phyloP scores from a whole-genome alignment of 2,888 invertebrate genomes.

The Caenorhabditis angaria region DNA sequence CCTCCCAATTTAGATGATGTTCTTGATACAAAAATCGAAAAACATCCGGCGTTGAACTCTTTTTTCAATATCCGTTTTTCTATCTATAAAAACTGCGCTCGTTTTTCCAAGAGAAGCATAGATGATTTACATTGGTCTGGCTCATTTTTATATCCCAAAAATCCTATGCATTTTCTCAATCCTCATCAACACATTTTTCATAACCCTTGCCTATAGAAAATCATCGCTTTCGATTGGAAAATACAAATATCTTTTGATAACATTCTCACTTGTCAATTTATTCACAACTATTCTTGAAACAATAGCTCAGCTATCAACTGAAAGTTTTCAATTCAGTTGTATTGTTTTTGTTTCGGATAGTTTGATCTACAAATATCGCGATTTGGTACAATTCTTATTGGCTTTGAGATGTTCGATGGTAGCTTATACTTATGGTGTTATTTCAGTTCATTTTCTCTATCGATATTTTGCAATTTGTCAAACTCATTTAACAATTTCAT shows the following conservation, averaged over 20 bases:
- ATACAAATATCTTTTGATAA: constrained; percentile 16
- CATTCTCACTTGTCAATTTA: constrained; percentile 11
- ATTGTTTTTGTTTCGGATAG: no score
- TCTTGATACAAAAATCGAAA: no score
- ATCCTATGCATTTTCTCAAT: constrained; percentile 11
- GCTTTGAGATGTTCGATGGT: constrained; percentile 23
- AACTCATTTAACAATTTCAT: no score
- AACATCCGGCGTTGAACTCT: no score
- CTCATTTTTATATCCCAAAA: constrained; percentile 12
- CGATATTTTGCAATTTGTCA: constrained; percentile 11
- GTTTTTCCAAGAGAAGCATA: no score
- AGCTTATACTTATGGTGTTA: constrained; percentile 14
- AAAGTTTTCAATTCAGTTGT: constrained; percentile 15
- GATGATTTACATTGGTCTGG: no score
- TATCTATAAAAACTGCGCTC: no score
- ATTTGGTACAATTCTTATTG: no score
- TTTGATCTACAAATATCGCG: no score
- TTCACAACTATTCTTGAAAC: constrained; percentile 11
- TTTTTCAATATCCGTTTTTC: no score
- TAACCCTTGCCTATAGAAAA: constrained; percentile 11
- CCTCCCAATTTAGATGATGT: no score
- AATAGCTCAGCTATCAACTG: constrained; percentile 11
- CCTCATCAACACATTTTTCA: constrained; percentile 9
- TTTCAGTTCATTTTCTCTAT: constrained; percentile 19
- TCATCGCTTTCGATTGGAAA: constrained; percentile 9